Conservation (phyloP, 2,113 vertebrate species). For the Cyphomyrus plagiostoma region DNA sequence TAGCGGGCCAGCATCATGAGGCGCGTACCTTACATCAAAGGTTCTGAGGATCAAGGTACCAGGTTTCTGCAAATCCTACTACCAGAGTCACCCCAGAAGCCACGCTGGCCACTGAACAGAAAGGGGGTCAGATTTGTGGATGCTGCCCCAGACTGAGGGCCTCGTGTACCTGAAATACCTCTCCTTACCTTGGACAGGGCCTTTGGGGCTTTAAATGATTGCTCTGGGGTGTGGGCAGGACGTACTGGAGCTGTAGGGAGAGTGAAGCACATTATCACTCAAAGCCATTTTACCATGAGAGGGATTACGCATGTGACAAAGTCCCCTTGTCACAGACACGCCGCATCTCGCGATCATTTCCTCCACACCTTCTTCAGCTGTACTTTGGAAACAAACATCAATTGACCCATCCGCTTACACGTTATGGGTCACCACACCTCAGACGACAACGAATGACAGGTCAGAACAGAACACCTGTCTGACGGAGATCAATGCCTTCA, state of each 20-base stretch:
- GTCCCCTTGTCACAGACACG: background rate
- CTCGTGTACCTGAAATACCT: no score
- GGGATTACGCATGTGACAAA: background rate
- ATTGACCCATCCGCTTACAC: background rate
- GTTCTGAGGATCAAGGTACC: background rate
- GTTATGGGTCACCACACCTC: background rate
- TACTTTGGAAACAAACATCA: background rate
- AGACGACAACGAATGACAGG: background rate
- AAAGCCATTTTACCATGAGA: background rate
- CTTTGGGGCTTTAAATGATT: background rate
- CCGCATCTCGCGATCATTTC: background rate
- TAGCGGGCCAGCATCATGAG: background rate
- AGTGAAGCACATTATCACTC: background rate
- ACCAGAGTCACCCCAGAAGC: background rate
- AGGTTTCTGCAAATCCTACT: background rate
- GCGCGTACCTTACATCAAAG: background rate
- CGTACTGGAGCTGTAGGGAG: background rate
- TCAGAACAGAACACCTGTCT: background rate
- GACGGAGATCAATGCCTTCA: background rate
- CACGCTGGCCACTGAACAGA: background rate
- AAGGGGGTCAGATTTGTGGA: background rate
- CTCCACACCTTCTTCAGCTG: background rate
- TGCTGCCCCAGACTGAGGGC: background rate
- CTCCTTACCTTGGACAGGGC: conserved; percentile 2
- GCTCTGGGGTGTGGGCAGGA: background rate